Evolutionary conservation across 2,113 vertebrate species (phyloP), one percentile per base, ranked within the genome.

Genomic region (Coptodon bakossiorum): DNA sequence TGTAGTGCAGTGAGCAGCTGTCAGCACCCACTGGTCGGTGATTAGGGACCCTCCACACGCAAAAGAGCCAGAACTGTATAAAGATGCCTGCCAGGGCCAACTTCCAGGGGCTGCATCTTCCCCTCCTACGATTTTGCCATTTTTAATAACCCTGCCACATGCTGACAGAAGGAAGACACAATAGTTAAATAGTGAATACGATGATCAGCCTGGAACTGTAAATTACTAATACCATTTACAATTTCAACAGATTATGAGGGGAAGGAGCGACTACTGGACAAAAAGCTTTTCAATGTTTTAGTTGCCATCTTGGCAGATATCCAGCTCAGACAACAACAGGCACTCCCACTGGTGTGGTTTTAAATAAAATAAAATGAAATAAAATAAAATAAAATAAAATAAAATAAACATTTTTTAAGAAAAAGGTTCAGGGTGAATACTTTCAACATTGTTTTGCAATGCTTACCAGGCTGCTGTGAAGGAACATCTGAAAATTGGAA

Each of bases 21-120:
- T 91, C 82, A 91, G 9, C 43, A 93, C 85, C 92, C 92, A 90
- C 10, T 82, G 13, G 3, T 63, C 0, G 36, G 4, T 52, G 5
- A 93, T 89, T 1, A 93, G 50, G 2, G 88, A 82, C 3, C 92
- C 92, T 7, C 8, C 73, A 48, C 90, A 90, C 10, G 4, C 7
- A 3, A 2, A 10, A 1, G 0, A 0, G 0, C 0, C 5, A 2
- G 1, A 1, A 29, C 4, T 29, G 29, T 29, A 29, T 3, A 92
- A 7, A 19, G 5, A 17, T 17, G 8, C 90, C 11, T 40, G 56
- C 92, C 90, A 93, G 7, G 89, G 89, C 89, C 84, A 93, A 24
- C 3, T 12, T 38, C 53, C 83, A 4, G 59, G 40, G 5, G 19
- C 0, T 1, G 56, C 12, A 12, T 40, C 1, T 8, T 89, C 1